Percentiles rank a stretch among this genome's conserved stretches.
Conservation (phyloP, 2,113 vertebrate genomes). For the Platycercus adscitus region DNA sequence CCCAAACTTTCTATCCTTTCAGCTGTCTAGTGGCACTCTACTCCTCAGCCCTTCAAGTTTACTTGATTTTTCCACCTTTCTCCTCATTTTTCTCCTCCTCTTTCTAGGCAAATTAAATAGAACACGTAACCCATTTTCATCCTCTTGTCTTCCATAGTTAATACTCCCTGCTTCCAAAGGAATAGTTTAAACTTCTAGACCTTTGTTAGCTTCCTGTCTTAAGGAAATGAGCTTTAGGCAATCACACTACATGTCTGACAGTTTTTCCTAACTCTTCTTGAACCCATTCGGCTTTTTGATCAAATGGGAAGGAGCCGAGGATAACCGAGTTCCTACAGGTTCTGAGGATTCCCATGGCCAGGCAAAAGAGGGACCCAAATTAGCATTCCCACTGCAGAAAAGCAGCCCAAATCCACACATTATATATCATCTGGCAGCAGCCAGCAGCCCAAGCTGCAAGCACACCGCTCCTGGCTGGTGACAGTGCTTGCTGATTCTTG, state of each 20-base stretch:
- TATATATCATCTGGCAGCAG: background rate
- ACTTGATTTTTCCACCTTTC: background rate
- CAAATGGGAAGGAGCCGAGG: background rate
- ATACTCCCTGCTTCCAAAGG: background rate
- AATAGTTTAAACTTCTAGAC: background rate
- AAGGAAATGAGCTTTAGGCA: background rate
- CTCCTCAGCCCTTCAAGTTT: background rate
- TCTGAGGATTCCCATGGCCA: background rate
- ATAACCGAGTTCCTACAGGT: rapidly evolving
- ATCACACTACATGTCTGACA: background rate
- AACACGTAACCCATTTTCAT: background rate
- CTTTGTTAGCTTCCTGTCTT: background rate
- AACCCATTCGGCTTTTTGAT: background rate
- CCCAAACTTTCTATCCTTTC: background rate
- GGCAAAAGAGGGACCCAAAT: background rate
- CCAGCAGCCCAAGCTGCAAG: background rate
- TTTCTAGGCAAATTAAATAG: background rate
- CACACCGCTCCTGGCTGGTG: background rate
- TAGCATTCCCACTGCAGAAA: background rate
- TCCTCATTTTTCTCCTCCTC: background rate
- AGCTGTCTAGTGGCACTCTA: background rate
- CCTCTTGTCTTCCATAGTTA: background rate
- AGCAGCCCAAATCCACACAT: background rate
- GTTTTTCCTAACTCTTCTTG: background rate
- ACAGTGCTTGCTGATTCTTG: background rate